These are phyloP conservation scores for Drosophila mimetica DNA, from an alignment of 2,888 invertebrate genomes.

Conservation along the genomic window DNA sequence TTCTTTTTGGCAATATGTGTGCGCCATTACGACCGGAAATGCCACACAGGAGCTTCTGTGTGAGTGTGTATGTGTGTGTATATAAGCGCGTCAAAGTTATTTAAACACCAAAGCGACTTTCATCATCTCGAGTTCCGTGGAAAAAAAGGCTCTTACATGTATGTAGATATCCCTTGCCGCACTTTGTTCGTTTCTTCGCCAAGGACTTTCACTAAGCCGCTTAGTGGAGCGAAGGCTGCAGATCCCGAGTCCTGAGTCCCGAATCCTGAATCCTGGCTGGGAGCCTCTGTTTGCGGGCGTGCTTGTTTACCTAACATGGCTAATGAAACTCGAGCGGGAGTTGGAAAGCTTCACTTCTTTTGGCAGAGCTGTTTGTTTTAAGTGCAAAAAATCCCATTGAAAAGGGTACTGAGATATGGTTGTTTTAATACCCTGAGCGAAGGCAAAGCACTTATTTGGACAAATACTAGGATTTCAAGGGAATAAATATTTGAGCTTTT, in stretches of 20 bases:
- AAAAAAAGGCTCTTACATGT: conserved; percentile 37
- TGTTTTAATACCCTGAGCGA: conserved; percentile 19
- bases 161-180: conserved; percentile 20
- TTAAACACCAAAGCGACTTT: conserved; percentile 64
- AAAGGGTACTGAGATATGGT: conserved; percentile 13
- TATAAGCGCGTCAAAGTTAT: conserved; percentile 73
- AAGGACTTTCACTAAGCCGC: conserved; percentile 73
- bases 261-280: conserved; percentile 21
- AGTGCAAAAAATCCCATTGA: conserved; percentile 13
- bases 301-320: conserved; percentile 51
- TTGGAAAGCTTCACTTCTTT: conserved; percentile 16
- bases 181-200: conserved; percentile 46
- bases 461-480: not conserved
- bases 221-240: conserved; percentile 56
- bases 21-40: conserved; percentile 63
- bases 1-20: conserved; percentile 45
- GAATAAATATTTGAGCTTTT: too few relatives aligned
- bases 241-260: conserved; percentile 33
- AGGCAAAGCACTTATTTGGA: conserved; percentile 1
- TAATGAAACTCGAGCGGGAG: conserved; percentile 72
- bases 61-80: conserved; percentile 16
- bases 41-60: conserved; percentile 29
- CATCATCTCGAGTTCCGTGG: conserved; percentile 33
- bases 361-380: conserved; percentile 19
- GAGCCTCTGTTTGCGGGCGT: conserved; percentile 26